phyloP scores from a whole-genome alignment of 2,888 invertebrate species.

The Dasypogon diadema region DNA sequence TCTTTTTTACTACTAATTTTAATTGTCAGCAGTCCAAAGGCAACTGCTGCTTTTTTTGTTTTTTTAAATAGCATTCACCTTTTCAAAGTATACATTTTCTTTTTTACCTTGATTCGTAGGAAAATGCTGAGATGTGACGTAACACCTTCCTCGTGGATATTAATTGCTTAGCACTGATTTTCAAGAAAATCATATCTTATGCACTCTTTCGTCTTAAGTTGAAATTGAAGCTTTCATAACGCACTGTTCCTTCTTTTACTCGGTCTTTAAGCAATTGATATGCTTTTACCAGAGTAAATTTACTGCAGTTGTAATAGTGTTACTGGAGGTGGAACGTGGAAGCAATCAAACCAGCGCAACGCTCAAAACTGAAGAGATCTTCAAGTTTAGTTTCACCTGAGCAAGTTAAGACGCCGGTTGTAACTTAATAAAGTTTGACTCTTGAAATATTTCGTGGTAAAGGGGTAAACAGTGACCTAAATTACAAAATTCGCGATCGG shows the following conservation, averaged over 20 bases:
- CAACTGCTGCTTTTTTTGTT: too few species aligned
- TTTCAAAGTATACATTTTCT: too few species aligned
- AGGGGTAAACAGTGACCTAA: slow-evolving; percentile 19
- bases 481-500: slow-evolving; percentile 25
- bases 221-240: slow-evolving; percentile 34
- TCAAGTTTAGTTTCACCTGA: slow-evolving; percentile 37
- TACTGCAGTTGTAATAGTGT: slow-evolving; percentile 20
- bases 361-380: background rate
- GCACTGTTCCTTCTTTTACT: slow-evolving; percentile 31
- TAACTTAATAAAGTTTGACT: background rate
- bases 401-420: slow-evolving; percentile 26
- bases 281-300: slow-evolving; percentile 33
- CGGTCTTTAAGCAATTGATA: slow-evolving; percentile 42
- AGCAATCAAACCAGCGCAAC: slow-evolving; percentile 1
- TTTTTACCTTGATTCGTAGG: background rate
- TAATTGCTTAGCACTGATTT: background rate
- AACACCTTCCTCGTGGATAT: background rate
- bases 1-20: too few species aligned
- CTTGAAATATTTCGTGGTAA: background rate
- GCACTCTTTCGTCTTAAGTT: background rate
- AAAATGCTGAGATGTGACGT: background rate
- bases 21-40: too few species aligned
- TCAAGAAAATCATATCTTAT: background rate
- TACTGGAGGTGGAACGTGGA: slow-evolving; percentile 39
- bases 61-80: too few species aligned